These are phyloP conservation scores for Rhinopomastus cyanomelas DNA, from an alignment of 2,113 vertebrate genomes.

Conservation along the genomic window DNA sequence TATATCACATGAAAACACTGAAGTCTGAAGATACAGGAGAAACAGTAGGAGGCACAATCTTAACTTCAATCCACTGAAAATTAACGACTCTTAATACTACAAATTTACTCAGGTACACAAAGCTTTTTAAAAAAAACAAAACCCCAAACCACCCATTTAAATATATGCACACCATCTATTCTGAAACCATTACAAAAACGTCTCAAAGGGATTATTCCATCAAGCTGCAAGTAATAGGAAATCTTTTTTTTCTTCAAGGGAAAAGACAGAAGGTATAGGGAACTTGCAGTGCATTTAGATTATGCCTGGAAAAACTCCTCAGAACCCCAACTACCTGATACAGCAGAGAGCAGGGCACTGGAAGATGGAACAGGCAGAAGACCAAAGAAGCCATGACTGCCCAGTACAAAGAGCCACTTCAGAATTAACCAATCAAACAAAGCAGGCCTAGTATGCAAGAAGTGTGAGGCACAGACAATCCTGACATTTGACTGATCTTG, in stretches of 20 bases:
- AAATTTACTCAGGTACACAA: neutral
- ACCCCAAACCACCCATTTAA: neutral
- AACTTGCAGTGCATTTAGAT: neutral
- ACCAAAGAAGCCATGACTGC: neutral
- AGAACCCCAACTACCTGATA: neutral
- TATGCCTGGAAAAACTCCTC: neutral
- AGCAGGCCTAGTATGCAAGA: neutral
- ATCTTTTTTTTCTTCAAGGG: neutral
- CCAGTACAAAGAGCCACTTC: neutral
- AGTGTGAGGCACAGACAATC: neutral
- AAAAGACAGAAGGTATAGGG: neutral
- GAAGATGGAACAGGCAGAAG: neutral
- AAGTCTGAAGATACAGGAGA: neutral
- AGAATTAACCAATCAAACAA: neutral
- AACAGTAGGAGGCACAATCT: neutral
- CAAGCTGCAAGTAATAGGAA: neutral
- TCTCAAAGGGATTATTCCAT: neutral
- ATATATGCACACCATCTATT: neutral
- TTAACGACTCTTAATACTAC: neutral
- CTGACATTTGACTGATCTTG: neutral
- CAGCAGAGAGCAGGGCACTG: fast-evolving
- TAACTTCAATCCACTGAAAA: neutral
- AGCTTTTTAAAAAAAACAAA: neutral
- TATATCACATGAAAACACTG: neutral
- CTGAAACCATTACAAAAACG: neutral